phyloP scores from a whole-genome alignment of 2,888 invertebrate species.

The Elmis aenea region DNA sequence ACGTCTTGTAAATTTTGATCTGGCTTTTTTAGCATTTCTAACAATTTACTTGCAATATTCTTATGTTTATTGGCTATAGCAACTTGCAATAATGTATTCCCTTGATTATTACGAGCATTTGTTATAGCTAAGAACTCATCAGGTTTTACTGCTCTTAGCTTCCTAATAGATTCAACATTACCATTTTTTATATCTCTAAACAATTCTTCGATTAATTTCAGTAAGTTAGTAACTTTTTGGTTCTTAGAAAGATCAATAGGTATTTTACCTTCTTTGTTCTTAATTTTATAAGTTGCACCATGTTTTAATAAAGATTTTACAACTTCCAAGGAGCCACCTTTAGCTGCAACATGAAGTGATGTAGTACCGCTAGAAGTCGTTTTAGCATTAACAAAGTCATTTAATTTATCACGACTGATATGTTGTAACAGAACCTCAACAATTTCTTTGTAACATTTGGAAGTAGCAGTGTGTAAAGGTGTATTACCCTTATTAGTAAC shows the following conservation, averaged over 20 bases:
- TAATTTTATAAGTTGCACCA: constrained; percentile 21
- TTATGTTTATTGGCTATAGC: constrained; percentile 18
- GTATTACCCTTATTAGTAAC: constrained; percentile 17
- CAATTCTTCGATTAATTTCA: constrained; percentile 19
- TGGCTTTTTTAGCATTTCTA: constrained; percentile 8
- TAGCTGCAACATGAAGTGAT: constrained; percentile 23
- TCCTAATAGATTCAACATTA: constrained; percentile 13
- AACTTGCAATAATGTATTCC: constrained; percentile 23
- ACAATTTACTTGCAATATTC: constrained; percentile 15
- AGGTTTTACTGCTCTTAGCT: constrained; percentile 15
- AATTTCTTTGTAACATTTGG: constrained; percentile 10
- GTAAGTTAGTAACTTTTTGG: constrained; percentile 16
- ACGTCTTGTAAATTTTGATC: no score
- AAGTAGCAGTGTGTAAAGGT: constrained; percentile 22
- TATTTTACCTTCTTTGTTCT: constrained; percentile 21
- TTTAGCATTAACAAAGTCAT: constrained; percentile 24
- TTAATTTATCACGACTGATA: constrained; percentile 15
- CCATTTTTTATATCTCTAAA: constrained; percentile 20
- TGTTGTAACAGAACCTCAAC: constrained; percentile 12
- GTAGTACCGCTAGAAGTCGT: constrained; percentile 15
- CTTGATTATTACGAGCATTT: constrained; percentile 23
- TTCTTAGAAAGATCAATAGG: constrained; percentile 22
- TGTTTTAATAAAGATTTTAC: constrained; percentile 17
- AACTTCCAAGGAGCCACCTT: constrained; percentile 19
- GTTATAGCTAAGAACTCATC: constrained; percentile 20